Evolutionary conservation across 1,140 invertebrate genomes (phyloP).

Genomic region (Drosophila triauraria): DNA sequence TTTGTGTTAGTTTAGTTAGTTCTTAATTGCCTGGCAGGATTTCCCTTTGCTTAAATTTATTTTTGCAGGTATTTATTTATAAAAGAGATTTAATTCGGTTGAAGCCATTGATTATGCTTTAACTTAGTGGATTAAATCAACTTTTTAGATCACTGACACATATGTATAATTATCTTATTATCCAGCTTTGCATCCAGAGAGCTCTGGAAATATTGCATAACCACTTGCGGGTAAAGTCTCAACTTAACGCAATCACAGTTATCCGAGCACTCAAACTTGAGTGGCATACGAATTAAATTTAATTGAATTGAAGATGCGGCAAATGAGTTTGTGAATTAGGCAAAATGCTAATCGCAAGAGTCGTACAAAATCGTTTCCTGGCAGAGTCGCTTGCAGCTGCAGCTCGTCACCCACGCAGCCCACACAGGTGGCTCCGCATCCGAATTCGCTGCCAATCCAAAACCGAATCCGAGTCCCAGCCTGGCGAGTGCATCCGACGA

Average conservation of each 20-base stretch:
- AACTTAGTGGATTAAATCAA: background rate
- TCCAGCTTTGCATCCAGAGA: constrained; percentile 22
- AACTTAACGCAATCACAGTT: constrained; percentile 31
- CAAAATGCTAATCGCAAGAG: constrained; percentile 49
- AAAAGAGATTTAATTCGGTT: too few species aligned
- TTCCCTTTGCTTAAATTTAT: too few species aligned
- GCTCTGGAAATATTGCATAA: constrained; percentile 42
- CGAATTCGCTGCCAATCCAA: background rate
- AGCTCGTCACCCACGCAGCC: constrained; percentile 24
- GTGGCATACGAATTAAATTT: constrained; percentile 40
- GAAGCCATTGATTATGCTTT: too few species aligned
- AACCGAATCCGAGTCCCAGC: background rate
- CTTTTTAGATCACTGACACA: background rate
- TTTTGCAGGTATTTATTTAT: too few species aligned
- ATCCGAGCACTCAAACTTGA: constrained; percentile 29
- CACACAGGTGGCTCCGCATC: constrained; percentile 22
- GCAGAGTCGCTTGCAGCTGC: constrained; percentile 2
- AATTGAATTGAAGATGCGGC: constrained; percentile 37
- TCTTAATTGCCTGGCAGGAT: too few species aligned
- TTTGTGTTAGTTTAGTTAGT: too few species aligned
- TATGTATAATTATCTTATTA: background rate
- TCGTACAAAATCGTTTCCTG: constrained; percentile 32
- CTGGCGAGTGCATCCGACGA: constrained; percentile 24
- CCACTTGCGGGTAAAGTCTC: constrained; percentile 1
- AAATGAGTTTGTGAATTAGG: constrained; percentile 39